Percentiles rank a stretch among this genome's conserved stretches.
phyloP scores from a whole-genome alignment of 2,113 vertebrate genomes.

The Paradoxurus hermaphroditus region DNA sequence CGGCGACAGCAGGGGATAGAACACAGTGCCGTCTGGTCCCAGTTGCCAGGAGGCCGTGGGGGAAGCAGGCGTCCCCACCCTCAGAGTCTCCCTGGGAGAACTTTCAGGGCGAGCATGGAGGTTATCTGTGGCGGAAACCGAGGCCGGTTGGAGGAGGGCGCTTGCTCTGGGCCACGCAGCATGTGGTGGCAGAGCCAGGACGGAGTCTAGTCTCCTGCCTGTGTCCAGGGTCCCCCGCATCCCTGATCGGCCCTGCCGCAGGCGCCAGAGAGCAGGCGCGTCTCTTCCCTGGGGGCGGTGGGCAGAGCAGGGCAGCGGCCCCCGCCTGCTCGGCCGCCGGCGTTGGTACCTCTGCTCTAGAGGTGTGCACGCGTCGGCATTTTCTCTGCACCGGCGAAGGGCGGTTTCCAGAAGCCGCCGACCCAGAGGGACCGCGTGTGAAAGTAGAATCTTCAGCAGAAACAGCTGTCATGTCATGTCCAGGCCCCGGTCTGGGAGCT shows the following conservation, averaged over 20 bases:
- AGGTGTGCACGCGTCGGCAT: accelerated
- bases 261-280: neutral
- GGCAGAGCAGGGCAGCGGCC: neutral
- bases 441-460: neutral
- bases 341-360: neutral
- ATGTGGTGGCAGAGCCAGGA: neutral
- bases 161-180: neutral
- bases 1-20: neutral
- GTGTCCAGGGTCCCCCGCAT: neutral
- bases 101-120: neutral
- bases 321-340: neutral
- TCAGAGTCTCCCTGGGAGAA: neutral
- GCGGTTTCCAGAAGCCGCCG: neutral
- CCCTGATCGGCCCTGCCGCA: neutral
- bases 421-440: neutral
- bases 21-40: neutral
- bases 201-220: neutral
- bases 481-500: accelerated
- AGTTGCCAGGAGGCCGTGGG: neutral
- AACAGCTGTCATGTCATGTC: neutral
- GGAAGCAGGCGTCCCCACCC: neutral
- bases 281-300: too few species aligned
- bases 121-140: accelerated
- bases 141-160: neutral
- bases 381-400: accelerated